Conservation (phyloP, 2,888 invertebrate genomes). For the Leptinotarsa haldemani region DNA sequence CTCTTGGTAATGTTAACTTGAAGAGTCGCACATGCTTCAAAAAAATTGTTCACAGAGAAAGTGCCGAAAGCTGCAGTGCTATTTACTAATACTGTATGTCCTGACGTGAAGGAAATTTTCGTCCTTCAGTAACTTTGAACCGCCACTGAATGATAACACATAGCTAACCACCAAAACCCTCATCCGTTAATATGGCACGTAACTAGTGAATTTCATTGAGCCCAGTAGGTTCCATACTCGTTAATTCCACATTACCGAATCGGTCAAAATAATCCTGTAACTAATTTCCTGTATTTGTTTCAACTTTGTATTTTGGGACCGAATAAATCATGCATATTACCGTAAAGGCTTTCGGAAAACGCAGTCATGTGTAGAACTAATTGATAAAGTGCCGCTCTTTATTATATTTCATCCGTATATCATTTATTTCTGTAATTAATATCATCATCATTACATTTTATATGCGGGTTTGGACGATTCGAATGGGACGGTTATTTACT, state of each 20-base stretch:
- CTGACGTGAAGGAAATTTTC: too few relatives aligned
- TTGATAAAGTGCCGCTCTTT: conserved; percentile 8
- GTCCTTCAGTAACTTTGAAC: too few relatives aligned
- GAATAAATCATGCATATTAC: conserved; percentile 15
- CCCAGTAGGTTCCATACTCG: too few relatives aligned
- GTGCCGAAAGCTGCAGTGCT: too few relatives aligned
- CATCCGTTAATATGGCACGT: too few relatives aligned
- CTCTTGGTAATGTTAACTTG: too few relatives aligned
- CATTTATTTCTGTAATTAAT: conserved; percentile 5
- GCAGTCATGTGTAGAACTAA: neutral
- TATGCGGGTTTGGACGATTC: conserved; percentile 3
- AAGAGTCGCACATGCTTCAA: too few relatives aligned
- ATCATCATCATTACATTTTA: conserved; percentile 11
- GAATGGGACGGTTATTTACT: neutral
- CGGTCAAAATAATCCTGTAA: neutral
- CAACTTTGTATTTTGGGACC: neutral
- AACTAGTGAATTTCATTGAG: too few relatives aligned
- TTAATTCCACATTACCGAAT: neutral
- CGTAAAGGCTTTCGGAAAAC: conserved; percentile 18
- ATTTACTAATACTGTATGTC: too few relatives aligned
- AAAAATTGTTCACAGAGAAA: too few relatives aligned
- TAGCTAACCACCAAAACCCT: too few relatives aligned
- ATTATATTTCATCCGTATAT: conserved; percentile 7
- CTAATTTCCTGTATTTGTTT: conserved; percentile 7
- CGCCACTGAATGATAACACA: too few relatives aligned